phyloP scores from a whole-genome alignment of 2,113 vertebrate genomes.

The Nestor notabilis region DNA sequence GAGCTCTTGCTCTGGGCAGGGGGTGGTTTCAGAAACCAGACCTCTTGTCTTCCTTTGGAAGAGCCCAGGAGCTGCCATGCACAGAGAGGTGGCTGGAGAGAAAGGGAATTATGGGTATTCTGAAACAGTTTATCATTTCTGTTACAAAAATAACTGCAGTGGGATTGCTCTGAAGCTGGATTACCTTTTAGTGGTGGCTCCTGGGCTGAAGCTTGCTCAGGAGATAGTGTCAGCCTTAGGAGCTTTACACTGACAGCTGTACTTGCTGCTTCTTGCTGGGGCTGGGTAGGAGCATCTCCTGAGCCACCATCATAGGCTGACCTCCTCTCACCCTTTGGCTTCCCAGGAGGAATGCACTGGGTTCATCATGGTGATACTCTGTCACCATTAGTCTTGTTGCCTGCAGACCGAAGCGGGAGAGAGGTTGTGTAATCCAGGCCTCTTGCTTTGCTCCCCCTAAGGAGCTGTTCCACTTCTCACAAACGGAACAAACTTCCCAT shows the following conservation, averaged over 20 bases:
- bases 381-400: not conserved
- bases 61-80: not conserved
- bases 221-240: not conserved
- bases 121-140: not conserved
- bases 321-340: not conserved
- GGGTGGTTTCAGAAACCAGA: not conserved
- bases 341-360: not conserved
- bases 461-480: not conserved
- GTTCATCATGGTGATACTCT: not conserved
- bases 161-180: not conserved
- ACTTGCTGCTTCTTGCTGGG: not conserved
- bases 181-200: not conserved
- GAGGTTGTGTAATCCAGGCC: not conserved
- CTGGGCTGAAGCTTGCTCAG: not conserved
- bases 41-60: not conserved
- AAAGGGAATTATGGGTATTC: not conserved
- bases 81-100: not conserved
- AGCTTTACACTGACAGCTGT: not conserved
- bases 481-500: not conserved
- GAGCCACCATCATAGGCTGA: not conserved
- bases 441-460: not conserved
- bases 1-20: not conserved
- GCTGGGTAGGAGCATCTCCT: not conserved
- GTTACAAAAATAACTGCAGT: not conserved
- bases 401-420: not conserved